A percentile compares a stretch with the other conserved stretches of the same genome.
Conservation (phyloP, 2,888 invertebrate genomes). For the Arge pagana region DNA sequence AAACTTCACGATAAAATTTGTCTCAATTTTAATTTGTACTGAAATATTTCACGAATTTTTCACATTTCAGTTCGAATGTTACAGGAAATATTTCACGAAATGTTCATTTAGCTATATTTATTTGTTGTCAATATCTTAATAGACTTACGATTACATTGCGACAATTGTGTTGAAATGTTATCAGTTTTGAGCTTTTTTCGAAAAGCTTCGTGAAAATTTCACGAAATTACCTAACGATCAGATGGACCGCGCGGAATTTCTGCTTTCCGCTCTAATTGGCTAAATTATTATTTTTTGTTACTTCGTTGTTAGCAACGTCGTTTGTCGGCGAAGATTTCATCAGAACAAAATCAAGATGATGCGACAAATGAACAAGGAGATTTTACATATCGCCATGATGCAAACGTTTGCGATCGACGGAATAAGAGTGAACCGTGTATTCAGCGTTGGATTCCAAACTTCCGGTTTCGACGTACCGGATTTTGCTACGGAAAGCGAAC, state of each 20-base stretch:
- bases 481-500: conserved; percentile 37
- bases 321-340: conserved; percentile 67
- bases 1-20: too few relatives aligned
- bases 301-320: conserved; percentile 65
- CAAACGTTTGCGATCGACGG: conserved; percentile 69
- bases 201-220: neutral
- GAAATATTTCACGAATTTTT: too few relatives aligned
- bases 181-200: neutral
- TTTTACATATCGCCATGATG: conserved; percentile 65
- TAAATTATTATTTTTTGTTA: conserved; percentile 17
- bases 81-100: too few relatives aligned
- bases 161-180: too few relatives aligned
- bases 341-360: conserved; percentile 58
- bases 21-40: too few relatives aligned
- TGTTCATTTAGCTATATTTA: too few relatives aligned
- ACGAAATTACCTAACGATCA: neutral
- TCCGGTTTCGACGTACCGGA: conserved; percentile 40
- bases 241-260: neutral
- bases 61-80: too few relatives aligned
- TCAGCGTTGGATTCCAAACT: conserved; percentile 57
- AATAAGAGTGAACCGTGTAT: conserved; percentile 68
- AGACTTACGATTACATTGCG: too few relatives aligned
- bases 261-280: neutral
- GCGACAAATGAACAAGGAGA: conserved; percentile 66
- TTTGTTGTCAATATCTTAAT: too few relatives aligned